Evolutionary conservation across 2,113 vertebrate species (phyloP).

Genomic region (Cyrtonyx montezumae): DNA sequence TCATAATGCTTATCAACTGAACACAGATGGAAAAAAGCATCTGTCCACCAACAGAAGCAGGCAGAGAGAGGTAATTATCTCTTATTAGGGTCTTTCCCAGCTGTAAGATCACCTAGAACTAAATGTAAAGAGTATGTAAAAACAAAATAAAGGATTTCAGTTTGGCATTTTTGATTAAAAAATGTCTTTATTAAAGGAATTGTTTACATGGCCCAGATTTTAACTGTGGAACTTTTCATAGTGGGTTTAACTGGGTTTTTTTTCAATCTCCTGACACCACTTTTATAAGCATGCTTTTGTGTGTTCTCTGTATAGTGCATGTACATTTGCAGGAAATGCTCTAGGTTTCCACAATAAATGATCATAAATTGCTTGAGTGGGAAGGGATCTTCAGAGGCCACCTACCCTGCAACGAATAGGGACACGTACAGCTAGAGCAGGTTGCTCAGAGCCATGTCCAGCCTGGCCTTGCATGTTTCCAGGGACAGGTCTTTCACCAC

Average conservation of each 20-base stretch:
- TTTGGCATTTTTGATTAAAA: not conserved
- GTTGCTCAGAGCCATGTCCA: not conserved
- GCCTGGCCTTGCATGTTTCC: not conserved
- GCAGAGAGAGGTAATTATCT: not conserved
- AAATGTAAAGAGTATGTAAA: not conserved
- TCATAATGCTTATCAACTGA: conserved; percentile 8
- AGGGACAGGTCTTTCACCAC: not conserved
- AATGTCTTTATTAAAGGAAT: not conserved
- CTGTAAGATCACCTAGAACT: not conserved
- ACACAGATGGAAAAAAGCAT: not conserved
- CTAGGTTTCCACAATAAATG: not conserved
- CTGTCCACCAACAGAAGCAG: not conserved
- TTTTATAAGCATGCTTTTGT: accelerated
- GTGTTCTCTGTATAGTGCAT: not conserved
- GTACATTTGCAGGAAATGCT: accelerated
- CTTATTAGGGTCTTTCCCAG: not conserved
- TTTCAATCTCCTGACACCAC: not conserved
- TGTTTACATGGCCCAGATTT: not conserved
- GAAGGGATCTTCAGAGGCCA: not conserved
- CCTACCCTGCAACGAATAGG: not conserved
- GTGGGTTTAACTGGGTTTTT: not conserved
- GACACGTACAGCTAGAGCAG: not conserved
- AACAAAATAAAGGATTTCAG: not conserved
- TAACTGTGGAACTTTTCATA: not conserved
- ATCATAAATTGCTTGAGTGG: not conserved